These are phyloP conservation scores for Blastomussa wellsi DNA, from an alignment of 92 coral and sea anemone species.

Conservation along the genomic window DNA sequence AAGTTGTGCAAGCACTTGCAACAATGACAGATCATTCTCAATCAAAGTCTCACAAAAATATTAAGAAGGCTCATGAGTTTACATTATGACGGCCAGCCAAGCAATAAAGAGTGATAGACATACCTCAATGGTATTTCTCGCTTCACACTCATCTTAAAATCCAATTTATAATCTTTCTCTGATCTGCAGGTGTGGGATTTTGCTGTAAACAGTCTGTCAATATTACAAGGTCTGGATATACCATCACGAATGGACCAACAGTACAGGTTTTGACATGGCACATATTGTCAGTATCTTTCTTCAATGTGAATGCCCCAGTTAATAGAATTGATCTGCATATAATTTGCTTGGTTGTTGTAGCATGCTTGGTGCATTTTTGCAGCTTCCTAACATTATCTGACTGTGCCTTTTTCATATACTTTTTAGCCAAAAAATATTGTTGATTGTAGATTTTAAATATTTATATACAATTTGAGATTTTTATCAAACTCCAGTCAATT, in stretches of 20 bases:
- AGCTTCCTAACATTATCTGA: not conserved
- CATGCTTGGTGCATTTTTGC: not conserved
- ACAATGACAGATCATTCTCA: no score
- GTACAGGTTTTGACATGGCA: not conserved
- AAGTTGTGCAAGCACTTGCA: no score
- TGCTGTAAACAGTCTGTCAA: slow-evolving; percentile 62
- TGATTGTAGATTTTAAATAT: not conserved
- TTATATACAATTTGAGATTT: not conserved
- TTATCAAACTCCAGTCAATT: not conserved
- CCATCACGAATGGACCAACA: slow-evolving; percentile 10
- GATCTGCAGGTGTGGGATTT: slow-evolving; percentile 63
- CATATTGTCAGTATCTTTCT: not conserved
- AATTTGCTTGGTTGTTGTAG: not conserved
- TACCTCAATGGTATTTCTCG: not conserved
- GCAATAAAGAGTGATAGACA: no score
- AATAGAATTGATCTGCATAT: not conserved
- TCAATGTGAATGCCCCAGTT: not conserved
- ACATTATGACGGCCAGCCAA: no score
- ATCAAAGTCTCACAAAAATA: no score
- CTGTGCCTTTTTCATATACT: not conserved
- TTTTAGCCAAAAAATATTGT: not conserved
- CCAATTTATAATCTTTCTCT: not conserved
- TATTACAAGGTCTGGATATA: slow-evolving; percentile 45
- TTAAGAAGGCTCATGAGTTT: no score
- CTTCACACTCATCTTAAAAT: not conserved